Evolutionary conservation across 1,140 invertebrate species (phyloP), one percentile per base, ranked within the genome.

Genomic region (Colletes gigas): DNA sequence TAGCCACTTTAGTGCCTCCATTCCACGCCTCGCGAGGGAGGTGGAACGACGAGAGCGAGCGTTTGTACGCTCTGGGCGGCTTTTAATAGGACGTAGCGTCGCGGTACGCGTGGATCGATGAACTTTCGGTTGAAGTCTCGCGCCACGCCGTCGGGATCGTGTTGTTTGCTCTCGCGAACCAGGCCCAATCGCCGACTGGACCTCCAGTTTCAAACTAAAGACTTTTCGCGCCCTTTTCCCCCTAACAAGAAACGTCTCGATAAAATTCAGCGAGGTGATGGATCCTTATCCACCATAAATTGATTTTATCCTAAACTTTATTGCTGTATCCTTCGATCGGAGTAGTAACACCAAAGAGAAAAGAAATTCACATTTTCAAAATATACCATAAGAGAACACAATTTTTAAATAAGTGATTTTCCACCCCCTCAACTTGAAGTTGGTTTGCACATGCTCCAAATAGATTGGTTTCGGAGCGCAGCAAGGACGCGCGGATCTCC

Each of bases 41-140:
- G 81, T 65, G 84, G 70, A 86, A 82, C 52, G 81, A 14, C 66
- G 75, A 30, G 74, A 76, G 67, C 76, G 67, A 47, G 14, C 76
- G 81, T 82, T 78, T 78, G 81, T 82, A 79, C 81, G 76, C 68
- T 17, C 39, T 60, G 81, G 68, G 39, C 63, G 76, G 85, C 88
- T 89, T 89, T 89, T 89, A 88, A 89, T 89, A 89, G 88, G 88
- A 85, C 81, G 73, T 83, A 41, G 63, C 69, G 78, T 83, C 83
- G 83, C 72, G 72, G 63, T 69, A 80, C 57, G 75, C 72, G 47
- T 77, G 81, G 84, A 86, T 86, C 84, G 84, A 86, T 86, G 84
- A 86, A 86, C 84, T 86, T 85, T 86, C 75, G 17, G 78, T 6
- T 76, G 79, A 57, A 75, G 47, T 68, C 54, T 63, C 70, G 60